phyloP scores from a whole-genome alignment of 2,797 vertebrate genomes.

The Synanceia verrucosa region DNA sequence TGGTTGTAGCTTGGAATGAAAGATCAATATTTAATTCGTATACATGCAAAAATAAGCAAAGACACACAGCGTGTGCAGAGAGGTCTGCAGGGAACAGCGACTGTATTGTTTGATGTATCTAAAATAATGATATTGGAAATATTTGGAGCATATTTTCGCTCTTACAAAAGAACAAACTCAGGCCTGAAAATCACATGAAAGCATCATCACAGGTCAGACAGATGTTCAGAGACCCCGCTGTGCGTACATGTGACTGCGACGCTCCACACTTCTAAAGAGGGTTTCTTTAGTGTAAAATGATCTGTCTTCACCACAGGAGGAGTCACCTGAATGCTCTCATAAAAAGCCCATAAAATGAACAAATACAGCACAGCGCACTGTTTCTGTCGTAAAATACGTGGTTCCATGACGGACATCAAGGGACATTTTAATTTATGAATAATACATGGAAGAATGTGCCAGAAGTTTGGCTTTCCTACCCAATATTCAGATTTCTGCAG shows the following conservation, averaged over 20 bases:
- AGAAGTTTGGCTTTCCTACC: neutral
- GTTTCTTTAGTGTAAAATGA: conserved; percentile 20
- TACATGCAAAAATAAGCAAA: neutral
- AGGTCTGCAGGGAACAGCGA: neutral
- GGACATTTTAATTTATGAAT: neutral
- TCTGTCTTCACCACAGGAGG: neutral
- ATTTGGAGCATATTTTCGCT: neutral
- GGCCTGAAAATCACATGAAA: neutral
- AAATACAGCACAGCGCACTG: neutral
- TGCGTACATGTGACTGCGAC: neutral
- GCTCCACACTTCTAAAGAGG: neutral
- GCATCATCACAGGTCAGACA: conserved; percentile 23
- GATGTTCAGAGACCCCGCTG: conserved; percentile 11
- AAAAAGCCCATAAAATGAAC: neutral
- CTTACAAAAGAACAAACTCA: neutral
- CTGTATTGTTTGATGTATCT: neutral
- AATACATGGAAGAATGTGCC: neutral
- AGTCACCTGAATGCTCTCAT: neutral
- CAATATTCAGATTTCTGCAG: neutral
- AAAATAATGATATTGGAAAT: neutral
- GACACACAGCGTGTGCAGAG: neutral
- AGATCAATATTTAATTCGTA: neutral
- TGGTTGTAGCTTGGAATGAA: neutral
- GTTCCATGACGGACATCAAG: neutral
- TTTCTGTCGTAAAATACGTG: neutral